Evolutionary conservation across 2,888 invertebrate species (phyloP).

Genomic region (Lithophane ornitopus): DNA sequence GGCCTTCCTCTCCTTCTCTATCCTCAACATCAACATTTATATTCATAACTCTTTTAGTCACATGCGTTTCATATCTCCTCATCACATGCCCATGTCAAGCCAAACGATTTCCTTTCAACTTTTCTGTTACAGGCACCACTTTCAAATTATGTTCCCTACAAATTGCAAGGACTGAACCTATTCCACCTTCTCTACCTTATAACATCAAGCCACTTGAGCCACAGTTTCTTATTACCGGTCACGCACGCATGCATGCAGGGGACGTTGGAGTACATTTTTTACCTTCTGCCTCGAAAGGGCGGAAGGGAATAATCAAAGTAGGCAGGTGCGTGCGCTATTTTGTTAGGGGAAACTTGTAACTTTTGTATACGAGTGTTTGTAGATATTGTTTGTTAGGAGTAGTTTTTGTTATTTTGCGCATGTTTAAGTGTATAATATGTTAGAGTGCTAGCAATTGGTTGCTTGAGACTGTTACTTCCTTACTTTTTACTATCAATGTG

Average conservation of each 20-base stretch:
- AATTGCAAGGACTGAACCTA: conserved; percentile 11
- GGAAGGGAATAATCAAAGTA: conserved; percentile 75
- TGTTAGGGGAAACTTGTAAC: conserved; percentile 57
- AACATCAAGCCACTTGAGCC: conserved; percentile 40
- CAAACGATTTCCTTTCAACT: background rate
- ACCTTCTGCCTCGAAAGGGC: conserved; percentile 66
- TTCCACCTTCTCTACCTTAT: conserved; percentile 5
- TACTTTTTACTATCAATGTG: background rate
- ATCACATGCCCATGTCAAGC: background rate
- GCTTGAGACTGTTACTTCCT: background rate
- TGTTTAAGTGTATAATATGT: background rate
- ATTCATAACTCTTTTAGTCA: background rate
- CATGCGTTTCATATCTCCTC: background rate
- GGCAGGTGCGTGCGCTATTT: conserved; percentile 71
- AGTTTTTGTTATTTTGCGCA: conserved; percentile 17
- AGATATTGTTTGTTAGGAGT: conserved; percentile 17
- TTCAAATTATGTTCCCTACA: background rate
- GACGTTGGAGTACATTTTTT: conserved; percentile 64
- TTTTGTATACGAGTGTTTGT: conserved; percentile 36
- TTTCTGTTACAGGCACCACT: background rate
- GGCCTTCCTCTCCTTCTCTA: too few species aligned
- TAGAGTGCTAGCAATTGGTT: background rate
- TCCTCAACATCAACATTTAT: too few species aligned
- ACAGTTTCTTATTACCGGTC: conserved; percentile 69
- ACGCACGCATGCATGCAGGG: conserved; percentile 69